A percentile compares a stretch with the other conserved stretches of the same genome.
Conservation (phyloP, 2,888 invertebrate species). For the Tipula lateralis region DNA sequence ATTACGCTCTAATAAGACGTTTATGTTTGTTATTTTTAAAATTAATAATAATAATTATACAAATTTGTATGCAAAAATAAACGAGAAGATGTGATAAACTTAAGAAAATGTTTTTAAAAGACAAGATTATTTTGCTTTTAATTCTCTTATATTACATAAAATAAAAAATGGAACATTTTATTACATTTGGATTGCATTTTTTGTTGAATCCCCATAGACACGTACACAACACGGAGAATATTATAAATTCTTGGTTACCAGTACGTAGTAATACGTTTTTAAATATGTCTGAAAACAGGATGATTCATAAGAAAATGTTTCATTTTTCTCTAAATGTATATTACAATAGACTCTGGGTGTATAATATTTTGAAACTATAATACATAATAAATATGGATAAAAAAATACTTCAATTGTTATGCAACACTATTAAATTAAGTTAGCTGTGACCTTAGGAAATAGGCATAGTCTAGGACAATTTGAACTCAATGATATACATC, state of each 20-base stretch:
- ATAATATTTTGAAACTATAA: too few relatives aligned
- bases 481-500: too few relatives aligned
- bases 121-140: neutral
- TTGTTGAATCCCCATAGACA: neutral
- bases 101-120: neutral
- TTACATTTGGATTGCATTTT: neutral
- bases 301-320: too few relatives aligned
- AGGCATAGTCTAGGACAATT: too few relatives aligned
- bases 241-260: neutral
- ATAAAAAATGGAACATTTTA: neutral
- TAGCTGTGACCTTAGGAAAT: too few relatives aligned
- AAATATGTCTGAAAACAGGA: too few relatives aligned
- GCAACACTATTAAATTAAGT: too few relatives aligned
- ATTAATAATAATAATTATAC: neutral
- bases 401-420: too few relatives aligned
- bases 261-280: too few relatives aligned
- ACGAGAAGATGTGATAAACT: neutral
- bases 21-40: neutral
- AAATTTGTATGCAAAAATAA: constrained; percentile 7
- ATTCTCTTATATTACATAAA: neutral
- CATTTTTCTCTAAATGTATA: too few relatives aligned
- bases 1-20: neutral
- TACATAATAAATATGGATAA: too few relatives aligned
- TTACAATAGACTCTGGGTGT: too few relatives aligned
- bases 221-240: neutral